Conservation (phyloP, 2,113 vertebrate genomes). For the Phyllopteryx taeniolatus region DNA sequence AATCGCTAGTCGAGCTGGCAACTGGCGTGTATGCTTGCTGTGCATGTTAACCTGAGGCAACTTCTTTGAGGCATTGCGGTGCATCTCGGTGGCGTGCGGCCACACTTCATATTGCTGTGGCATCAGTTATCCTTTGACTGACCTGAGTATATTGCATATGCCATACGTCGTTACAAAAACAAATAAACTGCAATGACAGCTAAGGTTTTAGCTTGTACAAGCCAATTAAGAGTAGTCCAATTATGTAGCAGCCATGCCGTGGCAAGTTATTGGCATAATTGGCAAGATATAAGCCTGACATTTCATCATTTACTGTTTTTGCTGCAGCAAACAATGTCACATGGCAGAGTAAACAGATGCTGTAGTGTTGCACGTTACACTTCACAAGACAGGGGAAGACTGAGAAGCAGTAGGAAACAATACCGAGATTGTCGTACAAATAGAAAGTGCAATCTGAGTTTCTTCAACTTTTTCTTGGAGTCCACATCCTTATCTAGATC, state of each 20-base stretch:
- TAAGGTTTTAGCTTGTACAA: background rate
- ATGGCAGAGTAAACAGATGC: conserved; percentile 7
- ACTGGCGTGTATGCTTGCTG: conserved; percentile 35
- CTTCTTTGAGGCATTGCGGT: conserved; percentile 54
- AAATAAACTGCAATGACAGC: background rate
- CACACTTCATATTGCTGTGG: conserved; percentile 52
- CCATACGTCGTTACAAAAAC: background rate
- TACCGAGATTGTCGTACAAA: conserved; percentile 55
- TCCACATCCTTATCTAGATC: conserved; percentile 11
- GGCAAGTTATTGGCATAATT: background rate
- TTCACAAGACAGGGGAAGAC: conserved; percentile 21
- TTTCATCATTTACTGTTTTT: background rate
- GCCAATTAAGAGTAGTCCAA: background rate
- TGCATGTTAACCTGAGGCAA: conserved; percentile 60
- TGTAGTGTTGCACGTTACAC: conserved; percentile 15
- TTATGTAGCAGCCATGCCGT: background rate
- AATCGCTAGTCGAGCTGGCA: conserved; percentile 14
- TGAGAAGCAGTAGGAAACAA: conserved; percentile 15
- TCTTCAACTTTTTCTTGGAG: conserved; percentile 12
- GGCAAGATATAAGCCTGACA: background rate
- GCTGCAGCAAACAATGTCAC: conserved; percentile 5
- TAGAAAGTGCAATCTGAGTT: conserved; percentile 32
- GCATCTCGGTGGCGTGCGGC: conserved; percentile 22
- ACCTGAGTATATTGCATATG: conserved; percentile 37
- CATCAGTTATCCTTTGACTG: conserved; percentile 5